These are phyloP conservation scores for Drosophila quasianomalipes DNA, from an alignment of 2,888 invertebrate species.

Conservation along the genomic window DNA sequence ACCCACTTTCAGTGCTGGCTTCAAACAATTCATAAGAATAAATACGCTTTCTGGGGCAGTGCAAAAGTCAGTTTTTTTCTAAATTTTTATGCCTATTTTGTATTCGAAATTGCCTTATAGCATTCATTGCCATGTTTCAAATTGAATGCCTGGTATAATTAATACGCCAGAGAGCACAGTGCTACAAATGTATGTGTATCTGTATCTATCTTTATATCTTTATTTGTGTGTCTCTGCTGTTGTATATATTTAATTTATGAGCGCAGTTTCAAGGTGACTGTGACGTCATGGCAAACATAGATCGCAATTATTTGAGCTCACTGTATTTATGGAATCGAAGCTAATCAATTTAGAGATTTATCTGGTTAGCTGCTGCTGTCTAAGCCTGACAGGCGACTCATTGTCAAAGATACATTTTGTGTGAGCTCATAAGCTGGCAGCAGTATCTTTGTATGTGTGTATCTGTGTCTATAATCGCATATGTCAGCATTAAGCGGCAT, in stretches of 20 bases:
- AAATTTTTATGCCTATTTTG: background rate
- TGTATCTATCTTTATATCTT: background rate
- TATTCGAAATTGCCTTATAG: conserved; percentile 16
- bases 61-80: background rate
- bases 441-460: background rate
- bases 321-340: conserved; percentile 24
- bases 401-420: conserved; percentile 25
- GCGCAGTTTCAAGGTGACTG: conserved; percentile 62
- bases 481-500: conserved; percentile 64
- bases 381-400: conserved; percentile 26
- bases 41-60: background rate
- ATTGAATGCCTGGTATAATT: conserved; percentile 56
- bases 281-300: conserved; percentile 45
- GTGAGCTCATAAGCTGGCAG: conserved; percentile 25
- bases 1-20: background rate
- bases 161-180: conserved; percentile 38
- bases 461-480: conserved; percentile 53
- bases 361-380: conserved; percentile 40
- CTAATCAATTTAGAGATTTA: conserved; percentile 60
- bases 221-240: conserved; percentile 19
- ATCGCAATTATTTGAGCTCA: conserved; percentile 11
- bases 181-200: conserved; percentile 47
- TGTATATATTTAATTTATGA: conserved; percentile 48
- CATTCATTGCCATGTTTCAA: conserved; percentile 54
- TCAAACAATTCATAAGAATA: background rate